These are phyloP conservation scores for Oenanthe oenanthe DNA, from an alignment of 2,113 vertebrate genomes.

Conservation along the genomic window DNA sequence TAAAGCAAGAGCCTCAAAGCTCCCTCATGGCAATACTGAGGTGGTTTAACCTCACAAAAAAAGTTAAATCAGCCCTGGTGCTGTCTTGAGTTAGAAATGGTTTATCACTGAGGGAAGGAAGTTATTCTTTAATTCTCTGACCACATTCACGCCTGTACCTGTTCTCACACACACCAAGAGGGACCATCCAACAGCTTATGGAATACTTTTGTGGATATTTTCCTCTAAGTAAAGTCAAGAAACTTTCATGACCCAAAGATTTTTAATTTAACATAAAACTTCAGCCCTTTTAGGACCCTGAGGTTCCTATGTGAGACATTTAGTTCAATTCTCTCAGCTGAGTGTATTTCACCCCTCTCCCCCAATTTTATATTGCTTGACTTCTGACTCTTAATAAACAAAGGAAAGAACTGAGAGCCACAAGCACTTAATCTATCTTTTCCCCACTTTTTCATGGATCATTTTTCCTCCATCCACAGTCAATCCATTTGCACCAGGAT, in stretches of 20 bases:
- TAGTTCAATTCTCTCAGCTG: not conserved
- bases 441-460: not conserved
- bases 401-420: not conserved
- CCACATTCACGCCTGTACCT: not conserved
- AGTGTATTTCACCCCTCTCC: not conserved
- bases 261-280: not conserved
- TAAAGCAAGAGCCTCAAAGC: not conserved
- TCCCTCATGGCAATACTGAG: not conserved
- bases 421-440: not conserved
- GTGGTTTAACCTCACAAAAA: not conserved
- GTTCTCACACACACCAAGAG: fast-evolving
- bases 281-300: not conserved
- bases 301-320: not conserved
- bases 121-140: not conserved
- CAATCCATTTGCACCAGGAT: constrained; percentile 68
- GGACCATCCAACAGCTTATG: not conserved
- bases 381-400: not conserved
- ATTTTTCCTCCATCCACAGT: constrained; percentile 34
- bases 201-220: not conserved
- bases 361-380: not conserved
- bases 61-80: not conserved
- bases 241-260: not conserved
- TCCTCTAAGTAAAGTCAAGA: not conserved
- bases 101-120: not conserved
- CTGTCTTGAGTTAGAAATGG: not conserved